Evolutionary conservation across 2,797 vertebrate genomes (phyloP).

Genomic region (Erethizon dorsatum): DNA sequence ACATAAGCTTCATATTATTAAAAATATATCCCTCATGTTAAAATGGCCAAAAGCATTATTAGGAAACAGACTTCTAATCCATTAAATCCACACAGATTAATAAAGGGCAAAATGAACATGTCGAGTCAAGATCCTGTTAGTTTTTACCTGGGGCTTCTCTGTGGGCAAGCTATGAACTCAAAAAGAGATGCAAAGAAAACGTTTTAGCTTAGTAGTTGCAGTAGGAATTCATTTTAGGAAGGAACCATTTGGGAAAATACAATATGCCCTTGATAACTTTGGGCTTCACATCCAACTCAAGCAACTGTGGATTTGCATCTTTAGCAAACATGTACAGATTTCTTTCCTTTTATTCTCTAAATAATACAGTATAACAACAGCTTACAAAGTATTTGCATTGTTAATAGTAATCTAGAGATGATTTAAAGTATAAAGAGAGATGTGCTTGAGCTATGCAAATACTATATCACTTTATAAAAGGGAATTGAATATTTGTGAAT

Average conservation of each 20-base stretch:
- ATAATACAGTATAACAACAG: background rate
- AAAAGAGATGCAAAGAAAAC: background rate
- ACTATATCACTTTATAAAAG: background rate
- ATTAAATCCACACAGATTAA: background rate
- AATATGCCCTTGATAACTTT: background rate
- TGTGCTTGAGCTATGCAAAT: background rate
- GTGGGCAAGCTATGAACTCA: background rate
- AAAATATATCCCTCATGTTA: conserved; percentile 14
- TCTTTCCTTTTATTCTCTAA: background rate
- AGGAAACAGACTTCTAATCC: background rate
- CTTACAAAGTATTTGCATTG: background rate
- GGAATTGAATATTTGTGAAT: background rate
- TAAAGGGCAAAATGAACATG: background rate
- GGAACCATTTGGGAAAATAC: background rate
- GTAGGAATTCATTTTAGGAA: background rate
- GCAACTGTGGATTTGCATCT: background rate
- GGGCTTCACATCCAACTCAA: background rate
- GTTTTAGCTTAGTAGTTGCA: background rate
- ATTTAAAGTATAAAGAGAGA: background rate
- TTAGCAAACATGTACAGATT: background rate
- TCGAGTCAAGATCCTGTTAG: background rate
- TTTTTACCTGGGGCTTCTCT: background rate
- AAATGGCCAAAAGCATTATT: background rate
- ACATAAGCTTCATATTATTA: background rate
- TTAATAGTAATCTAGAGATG: background rate